phyloP scores from a whole-genome alignment of 2,888 invertebrate species.

The Suillia variegata region DNA sequence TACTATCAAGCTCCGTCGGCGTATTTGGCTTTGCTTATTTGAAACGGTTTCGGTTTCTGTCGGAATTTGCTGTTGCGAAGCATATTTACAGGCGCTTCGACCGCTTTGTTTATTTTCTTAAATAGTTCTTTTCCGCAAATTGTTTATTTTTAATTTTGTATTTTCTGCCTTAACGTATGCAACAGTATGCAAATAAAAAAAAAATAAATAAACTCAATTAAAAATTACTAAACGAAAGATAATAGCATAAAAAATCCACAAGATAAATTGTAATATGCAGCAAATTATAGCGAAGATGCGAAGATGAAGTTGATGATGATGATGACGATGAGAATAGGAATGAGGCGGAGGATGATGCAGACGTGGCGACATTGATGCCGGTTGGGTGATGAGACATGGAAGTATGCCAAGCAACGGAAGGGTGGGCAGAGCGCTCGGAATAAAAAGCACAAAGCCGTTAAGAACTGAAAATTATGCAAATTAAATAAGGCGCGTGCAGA shows the following conservation, averaged over 20 bases:
- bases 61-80: neutral
- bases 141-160: neutral
- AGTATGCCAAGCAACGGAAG: no score
- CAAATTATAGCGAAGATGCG: neutral
- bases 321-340: neutral
- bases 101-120: neutral
- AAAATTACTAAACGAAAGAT: slow-evolving; percentile 7
- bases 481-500: neutral
- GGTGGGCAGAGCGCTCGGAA: no score
- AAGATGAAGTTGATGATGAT: neutral
- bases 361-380: no score
- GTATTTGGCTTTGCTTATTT: no score
- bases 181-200: no score
- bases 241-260: neutral
- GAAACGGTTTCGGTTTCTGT: no score
- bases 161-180: neutral
- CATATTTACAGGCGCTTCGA: neutral
- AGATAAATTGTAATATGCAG: slow-evolving; percentile 5
- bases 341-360: neutral
- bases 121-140: neutral
- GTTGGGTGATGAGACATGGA: no score
- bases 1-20: no score
- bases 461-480: slow-evolving; percentile 2
- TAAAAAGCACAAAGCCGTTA: no score
- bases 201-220: slow-evolving; percentile 4